Percentiles rank a stretch among this genome's conserved stretches.
Evolutionary conservation across 2,797 vertebrate species (phyloP).

Genomic region (Remorina albescens): DNA sequence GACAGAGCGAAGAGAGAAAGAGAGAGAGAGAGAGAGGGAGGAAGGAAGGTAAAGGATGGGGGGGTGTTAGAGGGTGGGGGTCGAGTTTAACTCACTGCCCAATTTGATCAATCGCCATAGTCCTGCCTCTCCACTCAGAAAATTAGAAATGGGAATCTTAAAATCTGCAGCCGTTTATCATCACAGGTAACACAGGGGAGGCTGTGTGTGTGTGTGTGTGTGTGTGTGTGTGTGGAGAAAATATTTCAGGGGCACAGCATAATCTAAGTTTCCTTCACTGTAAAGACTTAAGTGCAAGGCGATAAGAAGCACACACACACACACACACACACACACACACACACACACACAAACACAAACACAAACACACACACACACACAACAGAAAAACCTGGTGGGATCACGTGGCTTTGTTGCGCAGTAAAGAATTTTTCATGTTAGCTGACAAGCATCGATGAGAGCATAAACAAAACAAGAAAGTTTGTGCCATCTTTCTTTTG

Average conservation of each 20-base stretch:
- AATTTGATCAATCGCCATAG: constrained; percentile 86
- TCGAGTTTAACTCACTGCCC: constrained; percentile 80
- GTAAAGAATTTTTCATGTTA: constrained; percentile 35
- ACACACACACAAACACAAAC: background rate
- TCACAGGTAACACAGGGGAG: constrained; percentile 72
- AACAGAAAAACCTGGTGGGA: background rate
- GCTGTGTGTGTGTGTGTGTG: constrained; percentile 29
- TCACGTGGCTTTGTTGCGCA: constrained; percentile 19
- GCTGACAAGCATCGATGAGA: constrained; percentile 29
- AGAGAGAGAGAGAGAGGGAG: constrained; percentile 39
- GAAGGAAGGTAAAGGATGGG: constrained; percentile 40
- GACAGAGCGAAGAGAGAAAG: constrained; percentile 36
- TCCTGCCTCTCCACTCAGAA: constrained; percentile 86
- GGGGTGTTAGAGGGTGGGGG: constrained; percentile 35
- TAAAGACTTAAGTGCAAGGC: constrained; percentile 37
- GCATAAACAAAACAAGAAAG: constrained; percentile 32
- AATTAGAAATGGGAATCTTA: constrained; percentile 89
- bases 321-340: background rate
- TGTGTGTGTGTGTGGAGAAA: constrained; percentile 18
- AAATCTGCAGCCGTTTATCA: constrained; percentile 87
- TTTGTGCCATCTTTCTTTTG: constrained; percentile 30
- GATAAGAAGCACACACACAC: constrained; percentile 20
- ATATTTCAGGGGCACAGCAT: constrained; percentile 40
- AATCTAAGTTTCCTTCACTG: constrained; percentile 60
- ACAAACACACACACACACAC: too few relatives aligned